Conservation (phyloP, 2,797 vertebrate species). For the Mus caroli region DNA sequence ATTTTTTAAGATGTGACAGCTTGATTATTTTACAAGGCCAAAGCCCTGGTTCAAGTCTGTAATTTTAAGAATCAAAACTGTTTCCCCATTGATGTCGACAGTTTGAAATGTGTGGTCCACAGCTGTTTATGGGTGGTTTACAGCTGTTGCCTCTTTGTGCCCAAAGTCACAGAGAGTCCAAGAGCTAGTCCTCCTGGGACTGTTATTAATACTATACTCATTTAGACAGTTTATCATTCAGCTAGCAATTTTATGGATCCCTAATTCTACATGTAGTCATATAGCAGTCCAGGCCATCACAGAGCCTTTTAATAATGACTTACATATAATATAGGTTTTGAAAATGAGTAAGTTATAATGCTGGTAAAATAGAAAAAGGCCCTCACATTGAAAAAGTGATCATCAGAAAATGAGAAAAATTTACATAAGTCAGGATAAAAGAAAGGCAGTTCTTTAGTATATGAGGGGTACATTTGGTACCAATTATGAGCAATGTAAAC, state of each 20-base stretch:
- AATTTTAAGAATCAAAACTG: slow-evolving; percentile 79
- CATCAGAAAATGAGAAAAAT: slow-evolving; percentile 51
- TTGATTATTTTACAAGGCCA: slow-evolving; percentile 83
- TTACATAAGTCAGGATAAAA: not conserved
- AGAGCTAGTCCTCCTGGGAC: slow-evolving; percentile 48
- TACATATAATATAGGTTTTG: slow-evolving; percentile 54
- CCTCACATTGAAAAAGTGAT: slow-evolving; percentile 1
- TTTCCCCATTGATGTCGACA: slow-evolving; percentile 72
- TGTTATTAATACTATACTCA: slow-evolving; percentile 70
- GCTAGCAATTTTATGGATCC: slow-evolving; percentile 63
- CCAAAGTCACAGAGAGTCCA: slow-evolving; percentile 7
- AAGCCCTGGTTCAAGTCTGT: slow-evolving; percentile 65
- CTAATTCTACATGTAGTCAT: not conserved
- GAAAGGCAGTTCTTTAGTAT: not conserved
- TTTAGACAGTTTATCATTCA: slow-evolving; percentile 66
- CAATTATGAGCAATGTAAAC: not conserved
- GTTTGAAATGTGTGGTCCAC: slow-evolving; percentile 80
- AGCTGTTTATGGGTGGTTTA: slow-evolving; percentile 71
- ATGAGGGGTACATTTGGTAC: not conserved
- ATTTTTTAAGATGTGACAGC: slow-evolving; percentile 78
- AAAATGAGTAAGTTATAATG: slow-evolving; percentile 47
- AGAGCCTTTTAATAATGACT: slow-evolving; percentile 10
- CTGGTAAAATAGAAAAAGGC: slow-evolving; percentile 47
- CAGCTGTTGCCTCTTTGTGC: slow-evolving; percentile 78
- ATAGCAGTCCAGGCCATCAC: not conserved